These are phyloP conservation scores for Calonectris borealis DNA, from an alignment of 2,113 vertebrate genomes.

Conservation along the genomic window DNA sequence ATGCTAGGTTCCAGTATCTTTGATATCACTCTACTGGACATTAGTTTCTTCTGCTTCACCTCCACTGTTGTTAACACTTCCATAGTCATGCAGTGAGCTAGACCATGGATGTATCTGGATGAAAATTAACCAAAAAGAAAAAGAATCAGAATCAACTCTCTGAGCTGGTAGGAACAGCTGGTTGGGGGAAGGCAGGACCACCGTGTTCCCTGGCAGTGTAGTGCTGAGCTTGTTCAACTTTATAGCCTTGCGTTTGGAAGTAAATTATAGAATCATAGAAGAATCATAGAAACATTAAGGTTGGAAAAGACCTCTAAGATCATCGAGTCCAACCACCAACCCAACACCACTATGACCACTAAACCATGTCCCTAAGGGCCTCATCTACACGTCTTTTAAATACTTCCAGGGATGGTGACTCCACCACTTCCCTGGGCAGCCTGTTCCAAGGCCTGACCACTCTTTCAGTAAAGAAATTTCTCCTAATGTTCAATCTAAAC, in stretches of 20 bases:
- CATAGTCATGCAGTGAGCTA: background rate
- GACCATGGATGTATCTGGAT: background rate
- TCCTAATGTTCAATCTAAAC: too few relatives aligned
- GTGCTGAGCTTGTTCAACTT: background rate
- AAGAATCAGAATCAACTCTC: background rate
- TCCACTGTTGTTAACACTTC: background rate
- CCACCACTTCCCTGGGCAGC: too few relatives aligned
- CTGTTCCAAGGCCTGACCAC: too few relatives aligned
- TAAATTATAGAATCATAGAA: background rate
- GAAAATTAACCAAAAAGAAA: background rate
- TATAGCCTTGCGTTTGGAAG: background rate
- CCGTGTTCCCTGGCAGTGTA: background rate
- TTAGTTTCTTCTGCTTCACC: background rate
- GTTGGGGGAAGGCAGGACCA: background rate
- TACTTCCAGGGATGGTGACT: too few relatives aligned
- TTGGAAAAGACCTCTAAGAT: too few relatives aligned
- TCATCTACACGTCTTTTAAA: too few relatives aligned
- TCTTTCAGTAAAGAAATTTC: too few relatives aligned
- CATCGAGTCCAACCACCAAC: too few relatives aligned
- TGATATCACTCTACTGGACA: background rate
- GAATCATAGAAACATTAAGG: too few relatives aligned
- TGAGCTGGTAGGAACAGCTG: background rate
- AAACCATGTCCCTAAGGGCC: too few relatives aligned
- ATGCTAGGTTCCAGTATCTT: background rate
- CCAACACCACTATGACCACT: too few relatives aligned